Base-by-base conservation (phyloP, 2,888 invertebrate species). In the Ctenicera cuprea region DNA sequence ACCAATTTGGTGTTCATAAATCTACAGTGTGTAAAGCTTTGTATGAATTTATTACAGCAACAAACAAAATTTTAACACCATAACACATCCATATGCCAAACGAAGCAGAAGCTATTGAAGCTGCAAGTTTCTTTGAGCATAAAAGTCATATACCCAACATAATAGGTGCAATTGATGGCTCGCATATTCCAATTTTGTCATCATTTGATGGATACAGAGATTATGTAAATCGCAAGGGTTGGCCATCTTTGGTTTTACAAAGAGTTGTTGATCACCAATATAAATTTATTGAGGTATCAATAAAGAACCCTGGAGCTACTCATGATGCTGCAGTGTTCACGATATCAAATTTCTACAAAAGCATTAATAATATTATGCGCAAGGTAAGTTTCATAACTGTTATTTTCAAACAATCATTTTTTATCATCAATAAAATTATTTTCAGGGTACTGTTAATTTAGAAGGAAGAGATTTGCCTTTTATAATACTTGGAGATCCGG, bases 81-180 rank as follows among this genome's bases (percentile, higher is more conserved):
- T 61, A 71, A 57, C 70, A 77, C 48, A 78, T 84, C n/a, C 73
- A 52, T 33, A 79, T 85, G 79, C 83, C 83, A 54, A 75, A 76
- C 33, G 67, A 70, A 41, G 67, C 64, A 26, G 83, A 83, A 71
- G 79, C 80, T 12, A 26, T 67, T 64, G 68, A 76, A 33, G 54
- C 38, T 52, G 68, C 71, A 48, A 30, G 37, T 50, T 37, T 45
- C 50, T 83, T 81, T 79, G 80, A 83, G 63, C 65, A 79, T 26
- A 65, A 66, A 0, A 74, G 77, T 38, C 72, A 78, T 57, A 77
- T 83, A 14, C 82, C 83, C n/a, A 81, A 83, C 76, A 72, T 83
- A 11, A 78, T 83, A 69, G 82, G 83, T 33, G 78, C 76, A 14
- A 82, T 83, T 54, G 80, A 83, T 73, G 78, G 78, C 8, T 69